Percentiles rank a stretch among this genome's conserved stretches.
These are phyloP conservation scores for Nixonia krombeini DNA, from an alignment of 1,140 invertebrate genomes.

Conservation along the genomic window DNA sequence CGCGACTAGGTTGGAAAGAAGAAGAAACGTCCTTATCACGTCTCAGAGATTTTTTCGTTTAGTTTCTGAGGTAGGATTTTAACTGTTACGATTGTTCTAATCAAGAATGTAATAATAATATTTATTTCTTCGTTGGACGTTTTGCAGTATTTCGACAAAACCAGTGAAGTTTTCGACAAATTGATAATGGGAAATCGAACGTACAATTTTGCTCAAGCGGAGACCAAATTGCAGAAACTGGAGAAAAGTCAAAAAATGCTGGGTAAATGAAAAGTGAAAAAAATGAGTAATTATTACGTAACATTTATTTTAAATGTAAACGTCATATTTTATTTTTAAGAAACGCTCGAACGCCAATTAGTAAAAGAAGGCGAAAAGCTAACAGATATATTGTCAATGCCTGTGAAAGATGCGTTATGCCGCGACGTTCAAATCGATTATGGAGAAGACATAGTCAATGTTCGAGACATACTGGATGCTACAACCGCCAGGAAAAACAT, in stretches of 20 bases:
- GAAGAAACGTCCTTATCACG: conserved; percentile 83
- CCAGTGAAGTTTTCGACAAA: conserved; percentile 78
- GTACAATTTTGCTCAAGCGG: conserved; percentile 73
- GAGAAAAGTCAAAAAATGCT: conserved; percentile 69
- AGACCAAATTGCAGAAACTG: conserved; percentile 71
- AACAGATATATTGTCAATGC: conserved; percentile 84
- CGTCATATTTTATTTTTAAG: conserved; percentile 60
- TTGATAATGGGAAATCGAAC: conserved; percentile 75
- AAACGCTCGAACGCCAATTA: conserved; percentile 77
- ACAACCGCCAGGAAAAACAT: conserved; percentile 77
- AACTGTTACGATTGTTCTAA: conserved; percentile 1
- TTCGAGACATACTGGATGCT: conserved; percentile 78
- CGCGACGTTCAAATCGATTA: conserved; percentile 82
- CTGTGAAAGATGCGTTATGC: conserved; percentile 84
- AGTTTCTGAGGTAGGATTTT: conserved; percentile 76
- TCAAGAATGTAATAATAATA: too few relatives aligned
- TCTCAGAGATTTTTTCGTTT: conserved; percentile 83
- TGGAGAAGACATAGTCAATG: conserved; percentile 79
- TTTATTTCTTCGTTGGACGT: background rate
- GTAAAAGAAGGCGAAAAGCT: conserved; percentile 85
- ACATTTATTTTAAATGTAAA: conserved; percentile 3
- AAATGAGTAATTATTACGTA: too few relatives aligned
- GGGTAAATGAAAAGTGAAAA: conserved; percentile 42
- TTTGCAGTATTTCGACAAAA: conserved; percentile 76
- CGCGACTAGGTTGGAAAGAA: conserved; percentile 80